Conservation (phyloP, 1,140 invertebrate genomes). For the Popillia japonica region DNA sequence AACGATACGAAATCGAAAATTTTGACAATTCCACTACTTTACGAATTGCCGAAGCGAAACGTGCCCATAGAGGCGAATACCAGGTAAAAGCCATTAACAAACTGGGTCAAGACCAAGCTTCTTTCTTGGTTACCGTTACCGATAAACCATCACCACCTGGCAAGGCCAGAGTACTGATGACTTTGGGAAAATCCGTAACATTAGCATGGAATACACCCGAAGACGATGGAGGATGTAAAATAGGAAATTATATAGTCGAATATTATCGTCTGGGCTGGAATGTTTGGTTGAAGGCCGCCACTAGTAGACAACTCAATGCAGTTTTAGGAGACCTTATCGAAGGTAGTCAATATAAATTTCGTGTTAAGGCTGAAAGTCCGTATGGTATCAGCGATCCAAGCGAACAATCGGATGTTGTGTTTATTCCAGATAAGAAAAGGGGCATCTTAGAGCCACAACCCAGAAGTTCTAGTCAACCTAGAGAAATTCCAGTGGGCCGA, state of each 20-base stretch:
- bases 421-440: slow-evolving; percentile 78
- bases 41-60: slow-evolving; percentile 75
- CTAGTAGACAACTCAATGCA: slow-evolving; percentile 80
- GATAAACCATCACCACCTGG: slow-evolving; percentile 87
- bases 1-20: slow-evolving; percentile 73
- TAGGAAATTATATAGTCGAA: slow-evolving; percentile 92
- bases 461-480: slow-evolving; percentile 56
- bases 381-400: slow-evolving; percentile 88
- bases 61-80: slow-evolving; percentile 87
- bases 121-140: slow-evolving; percentile 87
- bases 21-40: slow-evolving; percentile 76
- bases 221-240: slow-evolving; percentile 92
- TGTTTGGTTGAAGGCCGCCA: slow-evolving; percentile 90
- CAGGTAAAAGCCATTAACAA: slow-evolving; percentile 80
- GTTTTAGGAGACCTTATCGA: slow-evolving; percentile 88
- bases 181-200: slow-evolving; percentile 81
- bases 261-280: slow-evolving; percentile 91
- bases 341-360: slow-evolving; percentile 90
- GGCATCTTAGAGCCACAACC: slow-evolving; percentile 60
- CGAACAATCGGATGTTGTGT: slow-evolving; percentile 77
- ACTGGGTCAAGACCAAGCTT: slow-evolving; percentile 80
- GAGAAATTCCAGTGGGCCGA: slow-evolving; percentile 52
- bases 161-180: slow-evolving; percentile 77
- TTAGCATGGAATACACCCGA: slow-evolving; percentile 89
- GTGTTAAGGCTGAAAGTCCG: slow-evolving; percentile 92